Evolutionary conservation across 2,888 invertebrate genomes (phyloP), one percentile per base, ranked within the genome.

Genomic region (Parnassius mnemosyne): DNA sequence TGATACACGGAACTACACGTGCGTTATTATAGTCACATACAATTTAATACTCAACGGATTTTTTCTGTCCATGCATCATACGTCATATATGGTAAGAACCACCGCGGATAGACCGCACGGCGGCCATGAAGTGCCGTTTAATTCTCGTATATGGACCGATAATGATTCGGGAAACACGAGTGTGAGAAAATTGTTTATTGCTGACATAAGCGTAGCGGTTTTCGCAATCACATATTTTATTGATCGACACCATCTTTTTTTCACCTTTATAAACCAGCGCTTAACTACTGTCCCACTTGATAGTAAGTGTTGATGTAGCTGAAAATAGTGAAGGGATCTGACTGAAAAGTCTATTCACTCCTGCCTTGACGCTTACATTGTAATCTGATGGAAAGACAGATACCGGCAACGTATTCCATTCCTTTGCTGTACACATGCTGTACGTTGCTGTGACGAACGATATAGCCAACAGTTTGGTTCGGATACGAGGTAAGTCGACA

Each of bases 101-200:
- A 64, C 61, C 63, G 42, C 50, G 50, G 50, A 49, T 70, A 71
- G 72, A 72, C 71, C 61, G 69, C 70, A 63, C 54, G 70, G 67
- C 71, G 72, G 57, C 71, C 71, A 51, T 71, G 71, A 68, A 64
- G 60, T 58, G 53, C 50, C 53, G n/a, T 25, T 62, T 34, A 13
- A 34, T 34, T 43, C 62, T 41, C 50, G n/a, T 61, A 61, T 56
- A 63, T 47, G 58, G 62, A 12, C 54, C 55, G 63, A 59, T n/a
- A 59, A 47, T 66, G 63, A 56, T 64, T 57, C 63, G 67, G 53
- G 65, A 64, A 66, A 65, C 64, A 69, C 65, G 65, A 68, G 65
- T 69, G 71, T 71, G 72, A 70, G 71, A 72, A 71, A 72, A 71
- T 70, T 66, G 54, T 65, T 66, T 54, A 61, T 56, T 16, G 58